Conservation (phyloP, 2,797 vertebrate species). For the Manis crassicaudata region DNA sequence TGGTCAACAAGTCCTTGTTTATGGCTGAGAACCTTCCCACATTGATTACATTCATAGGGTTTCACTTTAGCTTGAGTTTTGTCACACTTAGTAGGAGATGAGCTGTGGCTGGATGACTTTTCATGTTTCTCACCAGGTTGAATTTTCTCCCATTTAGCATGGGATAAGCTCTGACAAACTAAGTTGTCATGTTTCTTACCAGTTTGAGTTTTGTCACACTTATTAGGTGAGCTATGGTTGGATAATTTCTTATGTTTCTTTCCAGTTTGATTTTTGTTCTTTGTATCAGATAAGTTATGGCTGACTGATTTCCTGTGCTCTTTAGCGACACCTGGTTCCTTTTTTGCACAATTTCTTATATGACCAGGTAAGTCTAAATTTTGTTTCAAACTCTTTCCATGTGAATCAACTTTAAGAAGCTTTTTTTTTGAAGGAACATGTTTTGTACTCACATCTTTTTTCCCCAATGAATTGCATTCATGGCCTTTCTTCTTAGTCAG, state of each 20-base stretch:
- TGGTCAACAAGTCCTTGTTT: conserved; percentile 77
- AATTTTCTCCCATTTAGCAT: conserved; percentile 27
- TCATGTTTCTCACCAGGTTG: conserved; percentile 6
- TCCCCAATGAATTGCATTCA: neutral
- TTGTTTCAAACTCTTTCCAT: conserved; percentile 62
- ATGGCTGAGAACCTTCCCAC: conserved; percentile 79
- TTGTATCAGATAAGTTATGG: conserved; percentile 17
- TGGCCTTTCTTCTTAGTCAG: conserved; percentile 43
- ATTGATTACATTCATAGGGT: conserved; percentile 72
- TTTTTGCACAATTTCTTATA: conserved; percentile 46
- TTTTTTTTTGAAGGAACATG: conserved; percentile 53
- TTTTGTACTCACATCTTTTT: conserved; percentile 36
- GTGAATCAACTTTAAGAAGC: conserved; percentile 44
- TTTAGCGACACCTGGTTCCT: conserved; percentile 44
- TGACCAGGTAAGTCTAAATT: conserved; percentile 46
- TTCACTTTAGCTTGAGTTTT: conserved; percentile 68
- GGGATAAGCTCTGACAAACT: neutral
- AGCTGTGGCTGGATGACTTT: neutral
- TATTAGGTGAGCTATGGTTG: conserved; percentile 19
- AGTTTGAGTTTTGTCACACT: conserved; percentile 46
- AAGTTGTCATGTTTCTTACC: conserved; percentile 58
- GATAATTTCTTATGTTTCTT: conserved; percentile 64
- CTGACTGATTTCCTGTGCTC: conserved; percentile 51
- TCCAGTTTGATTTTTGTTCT: conserved; percentile 56
- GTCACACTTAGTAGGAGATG: conserved; percentile 39